phyloP scores from a whole-genome alignment of 2,797 vertebrate genomes.

The Chelon labrosus region DNA sequence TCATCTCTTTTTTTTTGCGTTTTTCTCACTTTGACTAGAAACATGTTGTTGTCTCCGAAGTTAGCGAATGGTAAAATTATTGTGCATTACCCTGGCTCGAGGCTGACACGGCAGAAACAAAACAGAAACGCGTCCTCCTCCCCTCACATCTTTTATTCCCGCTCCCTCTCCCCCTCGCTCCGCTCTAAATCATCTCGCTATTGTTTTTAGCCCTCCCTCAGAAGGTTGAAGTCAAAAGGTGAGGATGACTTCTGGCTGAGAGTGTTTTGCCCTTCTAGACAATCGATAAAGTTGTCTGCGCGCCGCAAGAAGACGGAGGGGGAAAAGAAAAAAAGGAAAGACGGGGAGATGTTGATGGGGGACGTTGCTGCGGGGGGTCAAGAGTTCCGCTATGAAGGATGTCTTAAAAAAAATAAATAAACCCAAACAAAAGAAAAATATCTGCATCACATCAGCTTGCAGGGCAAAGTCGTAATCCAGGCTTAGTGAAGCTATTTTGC shows the following conservation, averaged over 20 bases:
- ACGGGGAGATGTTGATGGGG: constrained; percentile 28
- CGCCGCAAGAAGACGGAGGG: constrained; percentile 33
- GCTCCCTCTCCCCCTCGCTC: background rate
- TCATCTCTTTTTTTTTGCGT: background rate
- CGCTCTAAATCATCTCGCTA: constrained; percentile 45
- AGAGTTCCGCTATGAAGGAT: constrained; percentile 26
- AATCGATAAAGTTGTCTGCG: constrained; percentile 67
- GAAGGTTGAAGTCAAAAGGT: constrained; percentile 57
- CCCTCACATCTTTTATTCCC: background rate
- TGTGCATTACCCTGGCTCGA: constrained; percentile 27
- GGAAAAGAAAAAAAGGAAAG: constrained; percentile 3
- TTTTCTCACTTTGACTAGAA: constrained; percentile 26
- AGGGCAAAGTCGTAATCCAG: constrained; percentile 52
- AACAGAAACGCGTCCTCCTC: constrained; percentile 21
- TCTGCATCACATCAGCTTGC: constrained; percentile 14
- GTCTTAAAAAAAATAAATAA: background rate
- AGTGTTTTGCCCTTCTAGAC: constrained; percentile 55
- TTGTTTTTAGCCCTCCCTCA: constrained; percentile 36
- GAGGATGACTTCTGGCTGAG: constrained; percentile 49
- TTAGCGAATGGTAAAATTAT: constrained; percentile 26
- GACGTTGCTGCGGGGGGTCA: constrained; percentile 24
- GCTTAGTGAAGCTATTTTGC: constrained; percentile 55
- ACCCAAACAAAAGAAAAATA: constrained; percentile 12
- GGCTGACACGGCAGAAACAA: constrained; percentile 37
- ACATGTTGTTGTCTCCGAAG: constrained; percentile 23